Evolutionary conservation across 2,113 vertebrate species (phyloP), one percentile per base, ranked within the genome.

Genomic region (Saiga tatarica): DNA sequence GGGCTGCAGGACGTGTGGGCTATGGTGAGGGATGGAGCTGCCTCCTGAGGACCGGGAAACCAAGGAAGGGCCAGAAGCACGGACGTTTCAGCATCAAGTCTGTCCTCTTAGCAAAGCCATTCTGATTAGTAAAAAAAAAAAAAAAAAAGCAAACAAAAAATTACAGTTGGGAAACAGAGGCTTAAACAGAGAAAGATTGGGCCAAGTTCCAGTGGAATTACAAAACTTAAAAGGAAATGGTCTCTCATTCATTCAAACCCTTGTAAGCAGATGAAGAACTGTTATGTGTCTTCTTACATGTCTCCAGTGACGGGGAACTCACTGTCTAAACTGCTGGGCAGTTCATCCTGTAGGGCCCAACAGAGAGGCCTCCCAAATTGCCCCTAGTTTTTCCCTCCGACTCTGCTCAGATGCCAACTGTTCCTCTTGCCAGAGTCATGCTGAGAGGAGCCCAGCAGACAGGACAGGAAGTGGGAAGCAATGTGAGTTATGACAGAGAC

Each of bases 111-210:
- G 9, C 28, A 78, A n/a, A 33, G 8, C 79, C 89, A 79, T 47
- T 47, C 64, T 57, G 53, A n/a, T 33, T 3, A 45, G 36, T 23
- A 45, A 45, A 42, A 9, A 45, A 4, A 5, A 33, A 0, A 42
- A 45, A 57, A n/a, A 2, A 39, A 5, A 76, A 9, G 67, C 67
- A 71, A 71, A 71, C 67, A 79, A 79, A 11, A 50, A 74, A 96
- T 74, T 74, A 62, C 6, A 87, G 21, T 6, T 45, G 17, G 12
- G 87, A 90, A 94, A 94, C 87, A 21, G 33, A 96, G 79, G 28
- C 59, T 36, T 59, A 30, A 52, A 53, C 39, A 42, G 67, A 89
- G 30, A 76, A 16, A 53, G 50, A 78, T 2, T 39, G 50, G 7
- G 39, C 74, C 15, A 2, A 42, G 25, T 14, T 28, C 81, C 55